A percentile compares a stretch with the other conserved stretches of the same genome.
Evolutionary conservation across 2,888 invertebrate species (phyloP).

Genomic region (Apantesis nais): DNA sequence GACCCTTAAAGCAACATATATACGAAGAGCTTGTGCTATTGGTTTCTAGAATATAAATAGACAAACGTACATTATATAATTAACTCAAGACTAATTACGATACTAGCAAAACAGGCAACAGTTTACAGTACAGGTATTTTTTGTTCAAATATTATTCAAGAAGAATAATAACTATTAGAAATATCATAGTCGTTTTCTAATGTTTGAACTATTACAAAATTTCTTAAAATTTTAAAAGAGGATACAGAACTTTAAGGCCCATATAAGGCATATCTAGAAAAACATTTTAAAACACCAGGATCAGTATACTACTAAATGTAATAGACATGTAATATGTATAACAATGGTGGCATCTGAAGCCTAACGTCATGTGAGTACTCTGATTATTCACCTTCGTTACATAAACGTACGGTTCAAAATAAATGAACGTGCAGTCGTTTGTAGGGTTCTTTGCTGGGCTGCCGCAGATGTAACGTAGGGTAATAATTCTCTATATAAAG

Average conservation of each 20-base stretch:
- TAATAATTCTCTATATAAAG: slow-evolving; percentile 36
- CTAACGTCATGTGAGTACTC: slow-evolving; percentile 42
- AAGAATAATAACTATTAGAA: not conserved
- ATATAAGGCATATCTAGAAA: slow-evolving; percentile 27
- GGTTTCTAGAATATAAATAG: no score
- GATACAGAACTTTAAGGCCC: not conserved
- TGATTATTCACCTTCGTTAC: slow-evolving; percentile 35
- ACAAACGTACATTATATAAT: no score
- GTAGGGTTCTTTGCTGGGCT: slow-evolving; percentile 30
- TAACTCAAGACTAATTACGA: no score
- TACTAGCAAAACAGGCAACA: no score
- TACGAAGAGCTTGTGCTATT: no score
- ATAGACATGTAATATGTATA: slow-evolving; percentile 51
- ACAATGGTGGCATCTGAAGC: slow-evolving; percentile 45
- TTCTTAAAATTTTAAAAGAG: no score
- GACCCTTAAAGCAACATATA: no score
- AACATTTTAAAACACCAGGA: slow-evolving; percentile 27
- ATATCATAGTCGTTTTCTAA: no score
- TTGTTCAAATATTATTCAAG: no score
- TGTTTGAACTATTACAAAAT: no score
- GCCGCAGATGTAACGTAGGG: slow-evolving; percentile 27
- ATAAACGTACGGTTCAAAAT: slow-evolving; percentile 34
- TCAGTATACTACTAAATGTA: slow-evolving; percentile 34
- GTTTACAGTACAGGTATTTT: no score
- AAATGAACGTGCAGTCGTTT: slow-evolving; percentile 23